Base-by-base conservation (phyloP, 2,888 invertebrate genomes). In the Dicyrtoma fusca region DNA sequence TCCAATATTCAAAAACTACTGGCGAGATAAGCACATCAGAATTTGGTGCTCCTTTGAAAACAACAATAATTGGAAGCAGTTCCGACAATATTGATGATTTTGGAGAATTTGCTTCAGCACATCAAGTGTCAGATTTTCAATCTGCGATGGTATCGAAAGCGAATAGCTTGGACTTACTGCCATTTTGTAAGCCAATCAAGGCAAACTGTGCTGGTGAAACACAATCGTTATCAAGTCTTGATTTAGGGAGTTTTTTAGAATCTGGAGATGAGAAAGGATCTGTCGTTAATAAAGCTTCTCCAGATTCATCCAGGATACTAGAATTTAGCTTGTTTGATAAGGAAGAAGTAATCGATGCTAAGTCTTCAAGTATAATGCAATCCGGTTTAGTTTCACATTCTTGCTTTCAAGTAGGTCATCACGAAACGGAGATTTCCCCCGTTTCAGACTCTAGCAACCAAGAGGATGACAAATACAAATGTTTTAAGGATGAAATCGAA, bases 181-280 rank as follows among this genome's bases (percentile, higher is more conserved):
- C 47, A 23, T 62, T 45, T 3, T 17, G 10, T 11, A 63, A 74
- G 19, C 57, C 23, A 11, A 25, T 25, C 10, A 19, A 17, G 21
- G 51, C 49, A 10, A 19, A 63, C 13, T 66, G 66, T 19, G 75
- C 78, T n/a, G 79, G 78, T n/a, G 80, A 80, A 75, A 79, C 80
- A 8, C 75, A 77, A 21, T 80, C 80, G 3, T 72, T 80, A 53
- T 74, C 77, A 47, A 80, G 80, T 59, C 72, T 80, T 51, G 79
- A 80, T 55, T 72, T 80, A 34, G 79, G 80, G 14, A 76, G 62
- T 69, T 78, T 77, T 68, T 72, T 53, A 17, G 68, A 71, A 45
- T 44, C 23, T 53, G 34, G 61, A 55, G 59, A 70, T 14, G 21
- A 13, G 14, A 65, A 57, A 17, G 17, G 21, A 23, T 4, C 14